phyloP scores from a whole-genome alignment of 2,888 invertebrate genomes.

The Callimorpha dominula region DNA sequence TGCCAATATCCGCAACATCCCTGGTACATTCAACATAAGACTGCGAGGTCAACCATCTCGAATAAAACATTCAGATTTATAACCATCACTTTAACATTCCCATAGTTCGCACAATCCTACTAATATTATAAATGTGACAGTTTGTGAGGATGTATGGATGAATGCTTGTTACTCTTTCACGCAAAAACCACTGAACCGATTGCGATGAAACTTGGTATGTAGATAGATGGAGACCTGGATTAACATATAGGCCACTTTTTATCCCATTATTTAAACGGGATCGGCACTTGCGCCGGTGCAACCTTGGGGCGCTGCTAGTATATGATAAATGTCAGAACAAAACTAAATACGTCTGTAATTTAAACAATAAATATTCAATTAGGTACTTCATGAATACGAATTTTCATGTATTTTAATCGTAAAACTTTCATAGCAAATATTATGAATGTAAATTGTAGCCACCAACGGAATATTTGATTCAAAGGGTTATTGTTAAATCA shows the following conservation, averaged over 20 bases:
- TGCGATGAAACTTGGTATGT: no score
- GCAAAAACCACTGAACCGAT: no score
- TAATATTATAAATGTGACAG: no score
- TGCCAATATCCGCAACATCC: no score
- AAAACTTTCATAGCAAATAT: slow-evolving; percentile 10
- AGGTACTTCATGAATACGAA: slow-evolving; percentile 4
- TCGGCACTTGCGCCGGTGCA: no score
- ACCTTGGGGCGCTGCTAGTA: no score
- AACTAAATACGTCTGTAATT: background rate
- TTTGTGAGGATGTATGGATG: no score
- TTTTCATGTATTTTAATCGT: slow-evolving; percentile 6
- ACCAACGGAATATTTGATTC: slow-evolving; percentile 30
- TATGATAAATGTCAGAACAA: background rate
- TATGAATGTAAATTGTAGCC: slow-evolving; percentile 8
- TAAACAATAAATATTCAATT: slow-evolving; percentile 4
- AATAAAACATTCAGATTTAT: background rate
- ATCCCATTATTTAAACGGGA: no score
- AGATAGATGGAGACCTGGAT: no score
- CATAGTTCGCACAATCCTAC: background rate
- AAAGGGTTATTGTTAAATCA: slow-evolving; percentile 3
- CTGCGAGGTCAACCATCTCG: background rate
- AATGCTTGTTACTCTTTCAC: no score
- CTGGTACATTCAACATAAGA: no score
- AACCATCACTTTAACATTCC: background rate
- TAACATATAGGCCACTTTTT: no score